Percentiles rank a stretch among this genome's conserved stretches.
These are phyloP conservation scores for Pachyramphus minor DNA, from an alignment of 2,113 vertebrate genomes.

Conservation along the genomic window DNA sequence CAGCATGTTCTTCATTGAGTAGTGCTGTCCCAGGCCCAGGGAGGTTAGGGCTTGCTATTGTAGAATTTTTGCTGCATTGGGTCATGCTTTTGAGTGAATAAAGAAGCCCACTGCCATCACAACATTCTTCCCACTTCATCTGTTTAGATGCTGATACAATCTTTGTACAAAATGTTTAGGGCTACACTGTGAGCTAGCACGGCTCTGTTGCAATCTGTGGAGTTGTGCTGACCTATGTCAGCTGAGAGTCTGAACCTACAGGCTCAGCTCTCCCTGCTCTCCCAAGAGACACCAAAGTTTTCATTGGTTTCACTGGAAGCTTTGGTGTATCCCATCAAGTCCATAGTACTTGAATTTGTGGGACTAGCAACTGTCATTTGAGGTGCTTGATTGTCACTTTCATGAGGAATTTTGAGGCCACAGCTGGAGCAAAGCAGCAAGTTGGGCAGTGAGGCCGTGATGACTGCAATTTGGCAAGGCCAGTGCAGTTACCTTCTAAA, in stretches of 20 bases:
- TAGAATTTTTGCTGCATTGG: neutral
- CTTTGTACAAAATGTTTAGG: neutral
- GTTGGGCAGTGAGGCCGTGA: neutral
- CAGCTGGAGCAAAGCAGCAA: neutral
- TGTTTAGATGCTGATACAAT: neutral
- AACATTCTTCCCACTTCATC: neutral
- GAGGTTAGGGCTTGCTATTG: neutral
- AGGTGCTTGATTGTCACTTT: neutral
- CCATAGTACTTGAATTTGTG: neutral
- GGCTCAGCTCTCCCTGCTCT: neutral
- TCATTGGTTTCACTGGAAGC: neutral
- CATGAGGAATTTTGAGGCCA: neutral
- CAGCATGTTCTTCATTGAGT: accelerated
- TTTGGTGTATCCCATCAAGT: neutral
- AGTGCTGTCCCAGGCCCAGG: neutral
- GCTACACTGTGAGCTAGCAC: neutral
- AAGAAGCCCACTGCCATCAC: neutral
- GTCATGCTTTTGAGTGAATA: neutral
- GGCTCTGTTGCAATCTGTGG: neutral
- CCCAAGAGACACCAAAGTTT: neutral
- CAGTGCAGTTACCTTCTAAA: neutral
- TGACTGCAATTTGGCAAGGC: neutral
- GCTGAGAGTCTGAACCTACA: neutral
- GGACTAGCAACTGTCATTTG: neutral
- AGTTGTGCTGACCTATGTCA: neutral